phyloP scores from a whole-genome alignment of 2,888 invertebrate genomes.

The Ganaspis brasiliensis region DNA sequence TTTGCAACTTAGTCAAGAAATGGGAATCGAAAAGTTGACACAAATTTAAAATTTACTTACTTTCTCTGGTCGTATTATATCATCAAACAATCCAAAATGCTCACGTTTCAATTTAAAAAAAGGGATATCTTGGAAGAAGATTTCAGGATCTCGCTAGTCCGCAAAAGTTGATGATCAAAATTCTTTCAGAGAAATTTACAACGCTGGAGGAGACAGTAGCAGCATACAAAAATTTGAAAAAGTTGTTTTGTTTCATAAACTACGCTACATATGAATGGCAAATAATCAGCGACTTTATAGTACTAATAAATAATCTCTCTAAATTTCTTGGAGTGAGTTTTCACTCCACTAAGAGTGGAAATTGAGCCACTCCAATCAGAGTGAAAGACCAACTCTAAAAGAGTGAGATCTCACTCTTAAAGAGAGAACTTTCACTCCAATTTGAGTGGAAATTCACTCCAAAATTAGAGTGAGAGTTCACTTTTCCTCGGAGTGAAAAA shows the following conservation, averaged over 20 bases:
- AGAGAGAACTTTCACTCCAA: too few species aligned
- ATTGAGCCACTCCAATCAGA: too few species aligned
- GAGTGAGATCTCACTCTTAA: too few species aligned
- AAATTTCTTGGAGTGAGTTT: too few species aligned
- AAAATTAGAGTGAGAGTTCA: too few species aligned
- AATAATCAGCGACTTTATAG: constrained; percentile 11
- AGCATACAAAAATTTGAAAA: neutral
- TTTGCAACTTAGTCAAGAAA: neutral
- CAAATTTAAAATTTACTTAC: neutral
- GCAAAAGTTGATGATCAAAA: neutral
- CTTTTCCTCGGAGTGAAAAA: too few species aligned
- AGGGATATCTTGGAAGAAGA: neutral
- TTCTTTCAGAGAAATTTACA: too few species aligned
- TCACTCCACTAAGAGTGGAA: too few species aligned
- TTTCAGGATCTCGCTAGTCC: neutral
- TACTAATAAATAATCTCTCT: constrained; percentile 1
- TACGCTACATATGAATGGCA: constrained; percentile 9
- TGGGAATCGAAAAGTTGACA: neutral
- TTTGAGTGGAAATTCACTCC: too few species aligned
- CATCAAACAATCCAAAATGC: neutral
- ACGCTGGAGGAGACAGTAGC: too few species aligned
- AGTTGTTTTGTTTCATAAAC: neutral
- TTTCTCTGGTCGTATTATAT: neutral
- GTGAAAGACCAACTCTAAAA: too few species aligned
- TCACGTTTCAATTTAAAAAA: neutral